A percentile compares a stretch with the other conserved stretches of the same genome.
Evolutionary conservation across 53 echinoderm and acorn worm genomes (phyloP).

Genomic region (Patiria pectinifera): DNA sequence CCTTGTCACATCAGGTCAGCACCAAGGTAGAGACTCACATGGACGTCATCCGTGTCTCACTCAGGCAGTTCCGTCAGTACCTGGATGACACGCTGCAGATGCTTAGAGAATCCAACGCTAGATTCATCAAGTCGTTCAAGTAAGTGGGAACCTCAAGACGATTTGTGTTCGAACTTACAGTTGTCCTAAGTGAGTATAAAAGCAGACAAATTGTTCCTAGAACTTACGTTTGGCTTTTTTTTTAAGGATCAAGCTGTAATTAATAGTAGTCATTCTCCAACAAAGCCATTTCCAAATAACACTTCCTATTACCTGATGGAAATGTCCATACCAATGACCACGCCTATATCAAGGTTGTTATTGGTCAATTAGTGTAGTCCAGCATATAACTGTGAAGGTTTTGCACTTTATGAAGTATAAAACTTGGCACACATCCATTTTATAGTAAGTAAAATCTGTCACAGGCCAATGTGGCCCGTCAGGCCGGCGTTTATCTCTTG

Average conservation of each 20-base stretch:
- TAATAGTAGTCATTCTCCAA: too few species aligned
- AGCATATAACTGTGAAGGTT: too few species aligned
- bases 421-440: too few species aligned
- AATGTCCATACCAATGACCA: too few species aligned
- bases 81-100: slow-evolving; percentile 96
- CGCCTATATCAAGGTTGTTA: too few species aligned
- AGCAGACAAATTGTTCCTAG: neutral
- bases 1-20: slow-evolving; percentile 88
- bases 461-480: too few species aligned
- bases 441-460: too few species aligned
- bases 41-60: slow-evolving; percentile 89
- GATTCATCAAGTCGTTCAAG: slow-evolving; percentile 83
- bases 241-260: neutral
- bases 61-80: slow-evolving; percentile 91
- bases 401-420: too few species aligned
- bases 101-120: slow-evolving; percentile 95
- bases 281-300: neutral
- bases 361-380: too few species aligned
- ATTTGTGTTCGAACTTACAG: too few species aligned
- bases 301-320: neutral
- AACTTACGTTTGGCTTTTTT: neutral
- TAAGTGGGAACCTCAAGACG: neutral
- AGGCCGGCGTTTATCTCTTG: too few species aligned
- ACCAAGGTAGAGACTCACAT: slow-evolving; percentile 88
- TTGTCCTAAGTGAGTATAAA: too few species aligned